Evolutionary conservation across 2,888 invertebrate species (phyloP).

Genomic region (Calameuta pallipes): DNA sequence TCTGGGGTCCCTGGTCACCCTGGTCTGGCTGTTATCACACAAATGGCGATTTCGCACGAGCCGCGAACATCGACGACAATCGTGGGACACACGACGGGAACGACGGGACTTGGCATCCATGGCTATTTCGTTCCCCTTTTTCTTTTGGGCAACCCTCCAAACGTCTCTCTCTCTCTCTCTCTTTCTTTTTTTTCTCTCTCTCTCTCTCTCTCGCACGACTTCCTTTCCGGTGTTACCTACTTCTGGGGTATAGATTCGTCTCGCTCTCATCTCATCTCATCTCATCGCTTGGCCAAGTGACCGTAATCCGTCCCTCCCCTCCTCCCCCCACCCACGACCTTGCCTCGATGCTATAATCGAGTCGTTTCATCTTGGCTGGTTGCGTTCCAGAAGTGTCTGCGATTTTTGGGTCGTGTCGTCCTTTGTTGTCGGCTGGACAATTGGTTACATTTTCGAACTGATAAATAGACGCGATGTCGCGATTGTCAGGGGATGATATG

Average conservation of each 20-base stretch:
- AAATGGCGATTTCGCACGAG: not conserved
- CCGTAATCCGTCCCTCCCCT: slow-evolving; percentile 25
- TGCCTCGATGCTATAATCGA: slow-evolving; percentile 26
- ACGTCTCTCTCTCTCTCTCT: slow-evolving; percentile 13
- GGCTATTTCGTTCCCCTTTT: not conserved
- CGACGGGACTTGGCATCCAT: not conserved
- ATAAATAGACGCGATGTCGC: slow-evolving; percentile 10
- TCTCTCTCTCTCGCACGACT: slow-evolving; percentile 11
- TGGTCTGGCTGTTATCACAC: not conserved
- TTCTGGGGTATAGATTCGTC: not conserved
- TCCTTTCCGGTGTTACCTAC: not conserved
- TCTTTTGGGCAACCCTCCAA: not conserved
- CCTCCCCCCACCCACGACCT: not conserved
- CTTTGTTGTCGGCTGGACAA: slow-evolving; percentile 3
- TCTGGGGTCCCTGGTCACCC: not conserved
- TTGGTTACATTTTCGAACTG: slow-evolving; percentile 21
- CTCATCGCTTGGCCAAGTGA: slow-evolving; percentile 18
- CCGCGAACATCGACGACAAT: not conserved
- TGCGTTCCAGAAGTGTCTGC: slow-evolving; percentile 17
- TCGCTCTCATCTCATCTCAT: slow-evolving; percentile 19
- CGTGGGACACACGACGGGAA: not conserved
- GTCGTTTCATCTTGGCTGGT: slow-evolving; percentile 21
- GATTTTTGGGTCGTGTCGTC: slow-evolving; percentile 16
- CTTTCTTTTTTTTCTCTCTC: slow-evolving; percentile 18
- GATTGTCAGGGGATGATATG: not conserved